These are phyloP conservation scores for Phaedon cochleariae DNA, from an alignment of 2,888 invertebrate species.

Conservation along the genomic window DNA sequence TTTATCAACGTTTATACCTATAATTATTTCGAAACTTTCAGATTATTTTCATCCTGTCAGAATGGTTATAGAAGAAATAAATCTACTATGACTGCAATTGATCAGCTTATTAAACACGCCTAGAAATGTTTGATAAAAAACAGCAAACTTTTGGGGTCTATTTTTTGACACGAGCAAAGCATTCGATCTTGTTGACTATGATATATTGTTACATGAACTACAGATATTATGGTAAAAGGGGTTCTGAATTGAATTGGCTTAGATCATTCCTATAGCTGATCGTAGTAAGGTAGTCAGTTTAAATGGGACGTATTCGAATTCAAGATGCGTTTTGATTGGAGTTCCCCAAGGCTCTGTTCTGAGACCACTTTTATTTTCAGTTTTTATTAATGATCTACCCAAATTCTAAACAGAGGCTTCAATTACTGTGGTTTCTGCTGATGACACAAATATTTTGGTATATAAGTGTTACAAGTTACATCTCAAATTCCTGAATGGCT, in stretches of 20 bases:
- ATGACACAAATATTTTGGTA: constrained; percentile 5
- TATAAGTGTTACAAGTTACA: not conserved
- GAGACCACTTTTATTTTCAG: not conserved
- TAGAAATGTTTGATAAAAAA: no score
- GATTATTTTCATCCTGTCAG: constrained; percentile 5
- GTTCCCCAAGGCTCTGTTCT: not conserved
- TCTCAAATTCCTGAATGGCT: not conserved
- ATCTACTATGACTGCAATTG: no score
- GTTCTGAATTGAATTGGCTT: not conserved
- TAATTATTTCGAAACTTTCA: constrained; percentile 1
- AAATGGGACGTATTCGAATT: not conserved
- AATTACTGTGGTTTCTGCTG: not conserved
- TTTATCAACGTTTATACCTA: constrained; percentile 7
- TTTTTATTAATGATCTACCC: not conserved
- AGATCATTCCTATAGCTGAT: not conserved
- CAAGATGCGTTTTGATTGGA: not conserved
- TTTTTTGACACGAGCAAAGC: constrained; percentile 8
- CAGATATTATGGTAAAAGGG: not conserved
- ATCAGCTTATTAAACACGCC: no score
- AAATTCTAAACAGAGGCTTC: not conserved
- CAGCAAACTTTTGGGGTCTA: not conserved
- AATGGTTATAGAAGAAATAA: not conserved
- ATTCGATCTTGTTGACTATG: constrained; percentile 10
- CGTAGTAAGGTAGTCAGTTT: constrained; percentile 4
- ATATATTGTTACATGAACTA: not conserved